Percentiles rank a stretch among this genome's conserved stretches.
phyloP scores from a whole-genome alignment of 92 coral and sea anemone species.

The Desmophyllum pertusum region DNA sequence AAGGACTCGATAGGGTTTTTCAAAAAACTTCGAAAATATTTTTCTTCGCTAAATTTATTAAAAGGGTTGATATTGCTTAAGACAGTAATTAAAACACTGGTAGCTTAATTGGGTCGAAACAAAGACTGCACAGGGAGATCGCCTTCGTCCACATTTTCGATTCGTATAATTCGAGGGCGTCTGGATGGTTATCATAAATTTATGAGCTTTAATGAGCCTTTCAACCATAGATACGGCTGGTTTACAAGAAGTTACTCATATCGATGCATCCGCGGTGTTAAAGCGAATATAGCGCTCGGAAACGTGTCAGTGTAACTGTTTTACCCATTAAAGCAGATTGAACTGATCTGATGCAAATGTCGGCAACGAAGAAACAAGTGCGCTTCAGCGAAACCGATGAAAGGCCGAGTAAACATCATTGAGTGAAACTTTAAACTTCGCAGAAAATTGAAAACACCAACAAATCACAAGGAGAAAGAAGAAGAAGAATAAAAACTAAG shows the following conservation, averaged over 20 bases:
- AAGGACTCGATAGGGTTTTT: neutral
- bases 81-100: constrained; percentile 2
- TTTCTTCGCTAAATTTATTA: neutral
- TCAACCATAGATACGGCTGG: constrained; percentile 49
- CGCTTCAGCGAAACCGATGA: constrained; percentile 51
- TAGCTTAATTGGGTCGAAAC: constrained; percentile 16
- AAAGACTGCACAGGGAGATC: neutral
- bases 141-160: neutral
- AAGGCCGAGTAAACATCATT: neutral
- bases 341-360: constrained; percentile 12
- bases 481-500: constrained; percentile 56
- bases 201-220: constrained; percentile 18
- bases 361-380: constrained; percentile 48
- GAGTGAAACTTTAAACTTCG: constrained; percentile 12
- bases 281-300: neutral
- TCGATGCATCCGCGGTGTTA: neutral
- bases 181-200: constrained; percentile 38
- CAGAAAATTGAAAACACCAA: constrained; percentile 24
- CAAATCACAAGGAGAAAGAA: constrained; percentile 14
- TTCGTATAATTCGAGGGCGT: constrained; percentile 13
- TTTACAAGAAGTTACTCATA: constrained; percentile 9
- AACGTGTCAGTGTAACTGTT: neutral
- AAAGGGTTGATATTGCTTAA: neutral
- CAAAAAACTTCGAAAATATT: neutral
- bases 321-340: neutral